phyloP scores from a whole-genome alignment of 2,797 vertebrate genomes.

The Tenualosa thibaudeaui region DNA sequence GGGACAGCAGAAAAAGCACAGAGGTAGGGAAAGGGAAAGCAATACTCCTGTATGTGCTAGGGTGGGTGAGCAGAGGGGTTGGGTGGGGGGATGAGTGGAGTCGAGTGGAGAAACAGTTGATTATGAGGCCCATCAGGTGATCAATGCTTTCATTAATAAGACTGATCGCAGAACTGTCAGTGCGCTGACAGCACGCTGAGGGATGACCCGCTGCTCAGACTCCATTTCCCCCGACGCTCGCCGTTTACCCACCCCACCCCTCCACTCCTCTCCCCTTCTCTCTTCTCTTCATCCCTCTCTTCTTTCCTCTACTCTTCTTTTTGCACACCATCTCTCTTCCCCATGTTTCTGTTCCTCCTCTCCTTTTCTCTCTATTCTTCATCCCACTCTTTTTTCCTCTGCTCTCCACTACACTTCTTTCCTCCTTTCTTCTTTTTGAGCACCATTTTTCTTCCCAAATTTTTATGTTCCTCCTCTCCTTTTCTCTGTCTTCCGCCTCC shows the following conservation, averaged over 20 bases:
- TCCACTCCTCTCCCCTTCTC: background rate
- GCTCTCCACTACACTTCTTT: background rate
- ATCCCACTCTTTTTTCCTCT: background rate
- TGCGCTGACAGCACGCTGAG: conserved; percentile 89
- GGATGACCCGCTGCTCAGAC: conserved; percentile 86
- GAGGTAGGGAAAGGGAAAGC: conserved; percentile 44
- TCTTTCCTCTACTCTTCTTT: background rate
- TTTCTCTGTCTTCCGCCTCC: conserved; percentile 58
- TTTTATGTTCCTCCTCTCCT: background rate
- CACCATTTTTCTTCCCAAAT: too few species aligned
- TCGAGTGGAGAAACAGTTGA: conserved; percentile 81
- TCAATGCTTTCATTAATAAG: conserved; percentile 99
- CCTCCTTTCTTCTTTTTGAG: background rate
- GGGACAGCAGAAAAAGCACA: conserved; percentile 24
- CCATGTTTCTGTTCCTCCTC: background rate
- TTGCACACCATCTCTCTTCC: background rate
- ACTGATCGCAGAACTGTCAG: conserved; percentile 95
- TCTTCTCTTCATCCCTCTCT: background rate
- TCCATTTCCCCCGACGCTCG: conserved; percentile 80
- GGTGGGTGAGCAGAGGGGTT: conserved; percentile 34
- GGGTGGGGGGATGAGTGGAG: conserved; percentile 59
- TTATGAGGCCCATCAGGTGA: conserved; percentile 98
- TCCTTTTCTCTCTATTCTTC: background rate
- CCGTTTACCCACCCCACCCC: conserved; percentile 34
- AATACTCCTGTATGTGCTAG: conserved; percentile 47